These are phyloP conservation scores for Craniophora ligustri DNA, from an alignment of 2,888 invertebrate species.

Conservation along the genomic window DNA sequence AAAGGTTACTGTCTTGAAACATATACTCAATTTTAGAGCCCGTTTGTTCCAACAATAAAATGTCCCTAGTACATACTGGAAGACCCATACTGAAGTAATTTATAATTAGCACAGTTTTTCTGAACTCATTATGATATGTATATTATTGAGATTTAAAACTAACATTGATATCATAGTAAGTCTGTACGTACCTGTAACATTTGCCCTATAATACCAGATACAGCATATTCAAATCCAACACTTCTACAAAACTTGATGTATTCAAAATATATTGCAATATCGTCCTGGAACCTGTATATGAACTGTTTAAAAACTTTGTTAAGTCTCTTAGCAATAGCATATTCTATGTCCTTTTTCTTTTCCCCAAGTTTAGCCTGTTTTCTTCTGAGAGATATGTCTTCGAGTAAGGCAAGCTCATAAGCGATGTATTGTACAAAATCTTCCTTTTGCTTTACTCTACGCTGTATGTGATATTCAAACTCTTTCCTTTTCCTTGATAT, in stretches of 20 bases:
- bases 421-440: conserved; percentile 92
- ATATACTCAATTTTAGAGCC: too few relatives aligned
- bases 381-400: conserved; percentile 90
- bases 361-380: conserved; percentile 87
- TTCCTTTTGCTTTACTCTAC: conserved; percentile 90
- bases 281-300: conserved; percentile 91
- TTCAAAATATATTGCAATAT: conserved; percentile 92
- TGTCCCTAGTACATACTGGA: too few relatives aligned
- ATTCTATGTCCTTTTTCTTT: conserved; percentile 91
- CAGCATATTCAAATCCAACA: conserved; percentile 87
- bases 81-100: too few relatives aligned
- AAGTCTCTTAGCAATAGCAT: conserved; percentile 91
- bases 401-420: conserved; percentile 91
- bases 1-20: too few relatives aligned
- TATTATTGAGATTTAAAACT: background rate
- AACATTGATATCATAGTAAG: background rate
- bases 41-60: too few relatives aligned
- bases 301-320: conserved; percentile 92
- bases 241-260: conserved; percentile 94
- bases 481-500: conserved; percentile 91
- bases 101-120: too few relatives aligned
- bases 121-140: too few relatives aligned
- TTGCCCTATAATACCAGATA: conserved; percentile 88
- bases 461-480: conserved; percentile 92
- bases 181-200: conserved; percentile 88